Base-by-base conservation (phyloP, 2,888 invertebrate species). In the Noctua pronuba region DNA sequence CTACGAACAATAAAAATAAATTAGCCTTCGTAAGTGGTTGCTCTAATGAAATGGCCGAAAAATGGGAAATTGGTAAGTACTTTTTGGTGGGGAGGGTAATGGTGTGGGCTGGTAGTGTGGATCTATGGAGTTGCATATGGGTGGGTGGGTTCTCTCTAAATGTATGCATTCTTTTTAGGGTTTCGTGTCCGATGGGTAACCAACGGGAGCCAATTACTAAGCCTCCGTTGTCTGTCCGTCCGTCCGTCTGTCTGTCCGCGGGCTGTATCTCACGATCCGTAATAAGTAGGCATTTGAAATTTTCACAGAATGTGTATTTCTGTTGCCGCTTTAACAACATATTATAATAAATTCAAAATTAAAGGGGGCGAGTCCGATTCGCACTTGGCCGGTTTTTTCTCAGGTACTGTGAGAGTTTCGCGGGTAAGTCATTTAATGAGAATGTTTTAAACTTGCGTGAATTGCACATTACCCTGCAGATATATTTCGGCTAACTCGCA, bases 1-100 rank as follows among this genome's bases (percentile, higher is more conserved):
- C 72, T 82, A 72, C 86, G 82, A 74, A 86, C 88, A 88, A 89
- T 88, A 88, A 88, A 88, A 88, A 88, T 88, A 88, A 88, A 88
- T 88, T 88, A 88, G 86, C 77, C 74, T 71, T 35, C 46, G 82
- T 84, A 84, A 89, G 89, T 88, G 88, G 77, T 76, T 81, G 86
- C 60, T 68, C 78, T 88, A 88, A 88, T 89, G 89, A 88, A 88
- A 88, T 86, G 88, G 68, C 75, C 80, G 82, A 89, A 89, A 86
- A 85, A 77, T 87, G 80, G 67, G 58, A 41, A 79, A 76, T 80
- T 76, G 52, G 66, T 52, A 49, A 41, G 70, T 67, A 55, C 49
- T 62, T 58, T 68, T 69, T 68, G 71, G 71, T 62, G 35, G 65
- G 35, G 60, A 60, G 55, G n/a, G 11, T 65, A 77, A 73, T 64